Conservation (phyloP, 2,888 invertebrate species). For the Melanchra persicariae region DNA sequence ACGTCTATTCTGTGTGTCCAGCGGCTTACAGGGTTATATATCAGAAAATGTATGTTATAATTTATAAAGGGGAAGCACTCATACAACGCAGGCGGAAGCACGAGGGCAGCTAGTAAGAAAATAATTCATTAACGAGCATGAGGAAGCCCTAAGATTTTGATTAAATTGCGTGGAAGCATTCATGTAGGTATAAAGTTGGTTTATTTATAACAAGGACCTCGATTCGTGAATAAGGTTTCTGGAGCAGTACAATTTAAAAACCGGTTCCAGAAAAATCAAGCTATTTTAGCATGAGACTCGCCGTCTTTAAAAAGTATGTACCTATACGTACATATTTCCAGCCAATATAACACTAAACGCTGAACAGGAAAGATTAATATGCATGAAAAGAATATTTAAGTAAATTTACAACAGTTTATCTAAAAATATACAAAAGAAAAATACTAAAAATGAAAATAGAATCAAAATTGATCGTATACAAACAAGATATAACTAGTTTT, state of each 20-base stretch:
- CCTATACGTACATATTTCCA: conserved; percentile 6
- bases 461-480: no score
- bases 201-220: conserved; percentile 47
- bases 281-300: conserved; percentile 24
- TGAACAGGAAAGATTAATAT: neutral
- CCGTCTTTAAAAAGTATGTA: neutral
- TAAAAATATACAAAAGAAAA: no score
- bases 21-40: no score
- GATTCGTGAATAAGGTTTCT: conserved; percentile 47
- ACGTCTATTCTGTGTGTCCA: no score
- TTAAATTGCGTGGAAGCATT: conserved; percentile 1
- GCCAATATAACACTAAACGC: neutral
- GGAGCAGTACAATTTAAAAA: conserved; percentile 42
- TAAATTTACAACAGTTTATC: no score
- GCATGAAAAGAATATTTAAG: no score
- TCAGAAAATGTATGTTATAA: no score
- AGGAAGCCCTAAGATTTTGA: neutral
- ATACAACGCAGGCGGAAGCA: no score
- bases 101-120: neutral
- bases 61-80: no score
- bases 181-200: conserved; percentile 4
- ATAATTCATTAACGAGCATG: neutral
- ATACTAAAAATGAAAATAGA: no score
- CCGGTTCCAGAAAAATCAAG: neutral
- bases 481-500: no score